Evolutionary conservation across 2,113 vertebrate genomes (phyloP), one percentile per base, ranked within the genome.

Genomic region (Arvicanthis niloticus): DNA sequence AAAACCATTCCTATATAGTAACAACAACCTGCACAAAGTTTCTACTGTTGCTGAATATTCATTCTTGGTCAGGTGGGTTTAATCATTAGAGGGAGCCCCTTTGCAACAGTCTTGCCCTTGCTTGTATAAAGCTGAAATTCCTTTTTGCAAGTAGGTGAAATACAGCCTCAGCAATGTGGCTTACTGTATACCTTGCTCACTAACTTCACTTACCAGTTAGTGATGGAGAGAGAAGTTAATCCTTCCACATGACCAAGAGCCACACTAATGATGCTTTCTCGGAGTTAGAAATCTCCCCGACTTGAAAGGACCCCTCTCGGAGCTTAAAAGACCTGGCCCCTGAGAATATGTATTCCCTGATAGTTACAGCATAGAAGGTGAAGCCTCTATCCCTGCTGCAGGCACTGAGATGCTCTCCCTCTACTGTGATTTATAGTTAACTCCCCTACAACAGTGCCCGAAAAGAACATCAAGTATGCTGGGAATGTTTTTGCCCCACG

Each of bases 401-500:
- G 0, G 76, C 70, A 17, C 16, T 58, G 70, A 96, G 15, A 3
- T 0, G 0, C 7, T 82, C 34, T 15, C 0, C 88, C 53, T 89
- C 45, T 84, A 51, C 90, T 89, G 42, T 97, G 86, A 72, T 87
- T 95, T 68, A 16, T 94, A 98, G 98, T 93, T 72, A 97, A 97
- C 87, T 77, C 96, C 90, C 98, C 89, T 45, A 90, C 80, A 78
- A 81, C 95, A 0, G 53, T 62, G 91, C 62, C 89, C 0, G 97
- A 98, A 42, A 98, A 97, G 97, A 98, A 89, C 1, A 1, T 96
- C 15, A 97, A 97, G 75, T 95, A 93, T 51, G 76, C 92, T 0
- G 60, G 93, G 1, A 97, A 93, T 0, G 17, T 97, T 72, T 95
- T 97, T 56, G 95, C 94, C 26, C 97, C 97, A 34, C 95, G 96